Evolutionary conservation across 2,888 invertebrate species (phyloP).

Genomic region (Cylloceria caligata): DNA sequence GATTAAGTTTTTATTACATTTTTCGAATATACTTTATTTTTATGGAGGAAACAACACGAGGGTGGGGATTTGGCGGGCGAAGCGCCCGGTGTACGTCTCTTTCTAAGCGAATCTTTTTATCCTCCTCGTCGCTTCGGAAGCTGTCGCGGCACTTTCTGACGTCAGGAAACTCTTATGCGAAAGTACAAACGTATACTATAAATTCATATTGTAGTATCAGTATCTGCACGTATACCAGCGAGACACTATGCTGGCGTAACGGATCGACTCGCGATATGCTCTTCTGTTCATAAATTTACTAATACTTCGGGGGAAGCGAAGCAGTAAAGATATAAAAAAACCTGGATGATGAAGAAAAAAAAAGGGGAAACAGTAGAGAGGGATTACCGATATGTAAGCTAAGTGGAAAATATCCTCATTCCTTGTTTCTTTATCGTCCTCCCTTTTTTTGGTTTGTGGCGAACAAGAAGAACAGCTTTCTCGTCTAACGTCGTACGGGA

Average conservation of each 20-base stretch:
- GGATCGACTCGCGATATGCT: conserved; percentile 20
- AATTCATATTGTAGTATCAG: background rate
- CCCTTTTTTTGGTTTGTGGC: conserved; percentile 15
- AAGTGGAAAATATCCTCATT: conserved; percentile 41
- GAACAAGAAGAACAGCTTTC: conserved; percentile 3
- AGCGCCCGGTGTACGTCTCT: no score
- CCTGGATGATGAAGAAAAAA: conserved; percentile 22
- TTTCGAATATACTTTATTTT: no score
- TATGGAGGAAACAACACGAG: no score
- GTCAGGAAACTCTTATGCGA: conserved; percentile 26
- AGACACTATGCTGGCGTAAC: background rate
- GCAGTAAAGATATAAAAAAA: background rate
- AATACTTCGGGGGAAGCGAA: conserved; percentile 25
- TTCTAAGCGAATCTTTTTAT: conserved; percentile 26
- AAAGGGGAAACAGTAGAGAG: conserved; percentile 33
- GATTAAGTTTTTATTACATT: no score
- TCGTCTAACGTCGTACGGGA: background rate
- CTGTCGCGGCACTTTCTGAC: conserved; percentile 44
- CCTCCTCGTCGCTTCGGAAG: conserved; percentile 42
- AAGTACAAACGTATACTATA: conserved; percentile 4
- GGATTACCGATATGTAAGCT: conserved; percentile 55
- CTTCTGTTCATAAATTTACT: conserved; percentile 9
- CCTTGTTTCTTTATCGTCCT: conserved; percentile 18
- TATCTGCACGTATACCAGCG: background rate
- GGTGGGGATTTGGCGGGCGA: no score